Evolutionary conservation across 2,113 vertebrate species (phyloP).

Genomic region (Lophius piscatorius): DNA sequence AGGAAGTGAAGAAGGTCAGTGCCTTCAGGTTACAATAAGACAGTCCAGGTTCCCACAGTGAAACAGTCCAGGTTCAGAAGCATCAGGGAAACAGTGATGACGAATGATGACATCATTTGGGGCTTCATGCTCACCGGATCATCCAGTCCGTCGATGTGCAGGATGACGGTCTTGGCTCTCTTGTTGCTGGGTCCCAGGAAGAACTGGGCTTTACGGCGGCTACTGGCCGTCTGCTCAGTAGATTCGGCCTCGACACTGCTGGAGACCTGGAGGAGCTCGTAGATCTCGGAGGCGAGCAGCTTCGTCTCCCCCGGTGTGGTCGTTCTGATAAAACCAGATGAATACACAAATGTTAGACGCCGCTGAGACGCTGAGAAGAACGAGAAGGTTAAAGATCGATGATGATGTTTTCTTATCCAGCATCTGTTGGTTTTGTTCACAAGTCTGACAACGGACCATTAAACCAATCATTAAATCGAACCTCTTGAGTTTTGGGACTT

Average conservation of each 20-base stretch:
- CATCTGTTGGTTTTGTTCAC: too few relatives aligned
- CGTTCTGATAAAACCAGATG: conserved; percentile 44
- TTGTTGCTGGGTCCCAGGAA: conserved; percentile 93
- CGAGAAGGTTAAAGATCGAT: too few relatives aligned
- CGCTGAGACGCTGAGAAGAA: background rate
- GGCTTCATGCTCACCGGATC: conserved; percentile 84
- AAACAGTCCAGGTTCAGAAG: too few relatives aligned
- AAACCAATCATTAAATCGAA: too few relatives aligned
- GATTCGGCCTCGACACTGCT: conserved; percentile 70
- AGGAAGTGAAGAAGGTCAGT: background rate
- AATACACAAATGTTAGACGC: too few relatives aligned
- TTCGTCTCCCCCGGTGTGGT: conserved; percentile 94
- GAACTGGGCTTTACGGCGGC: conserved; percentile 90
- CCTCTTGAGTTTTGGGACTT: too few relatives aligned
- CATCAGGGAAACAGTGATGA: too few relatives aligned
- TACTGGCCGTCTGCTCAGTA: conserved; percentile 80
- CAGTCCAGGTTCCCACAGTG: too few relatives aligned
- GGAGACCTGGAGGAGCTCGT: conserved; percentile 88
- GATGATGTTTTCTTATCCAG: too few relatives aligned
- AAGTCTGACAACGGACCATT: too few relatives aligned
- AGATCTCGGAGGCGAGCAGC: conserved; percentile 90
- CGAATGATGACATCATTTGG: too few relatives aligned
- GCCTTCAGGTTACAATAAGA: too few relatives aligned
- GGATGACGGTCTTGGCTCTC: conserved; percentile 90
- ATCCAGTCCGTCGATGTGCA: conserved; percentile 93